phyloP scores from a whole-genome alignment of 2,113 vertebrate genomes.

The Corythoichthys haematopterus region DNA sequence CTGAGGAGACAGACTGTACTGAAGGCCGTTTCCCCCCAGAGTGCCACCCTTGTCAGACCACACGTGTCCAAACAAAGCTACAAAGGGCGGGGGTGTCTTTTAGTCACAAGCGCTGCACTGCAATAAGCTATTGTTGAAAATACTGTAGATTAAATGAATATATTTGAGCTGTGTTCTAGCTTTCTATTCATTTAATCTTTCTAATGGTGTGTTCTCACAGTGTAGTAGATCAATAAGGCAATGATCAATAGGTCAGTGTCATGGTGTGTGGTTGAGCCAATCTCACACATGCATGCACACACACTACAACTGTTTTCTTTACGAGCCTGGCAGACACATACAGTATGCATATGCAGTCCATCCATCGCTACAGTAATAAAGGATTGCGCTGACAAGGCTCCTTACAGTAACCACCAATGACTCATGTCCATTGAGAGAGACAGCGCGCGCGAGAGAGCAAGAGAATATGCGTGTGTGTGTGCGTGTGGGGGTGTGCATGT shows the following conservation, averaged over 20 bases:
- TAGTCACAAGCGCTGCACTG: slow-evolving; percentile 7
- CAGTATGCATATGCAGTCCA: not conserved
- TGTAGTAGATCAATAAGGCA: slow-evolving; percentile 18
- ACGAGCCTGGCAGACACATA: slow-evolving; percentile 1
- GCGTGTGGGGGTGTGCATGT: not conserved
- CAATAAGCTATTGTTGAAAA: not conserved
- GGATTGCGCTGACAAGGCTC: slow-evolving; percentile 45
- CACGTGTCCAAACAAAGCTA: slow-evolving; percentile 25
- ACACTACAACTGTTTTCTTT: slow-evolving; percentile 9
- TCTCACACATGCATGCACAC: not conserved
- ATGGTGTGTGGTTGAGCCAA: slow-evolving; percentile 18
- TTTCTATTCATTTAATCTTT: slow-evolving; percentile 1
- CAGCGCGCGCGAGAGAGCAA: not conserved
- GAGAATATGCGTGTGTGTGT: slow-evolving; percentile 1
- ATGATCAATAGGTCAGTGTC: slow-evolving; percentile 24
- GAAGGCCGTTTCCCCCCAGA: slow-evolving; percentile 27
- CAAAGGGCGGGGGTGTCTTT: slow-evolving; percentile 14
- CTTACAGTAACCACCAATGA: slow-evolving; percentile 23
- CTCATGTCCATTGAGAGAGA: slow-evolving; percentile 19
- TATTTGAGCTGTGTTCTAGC: not conserved
- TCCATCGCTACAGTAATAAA: slow-evolving; percentile 12
- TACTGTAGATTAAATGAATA: not conserved
- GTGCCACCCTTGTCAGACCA: slow-evolving; percentile 22
- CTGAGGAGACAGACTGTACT: slow-evolving; percentile 31
- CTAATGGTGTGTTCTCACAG: not conserved